phyloP scores from a whole-genome alignment of 1,140 invertebrate genomes.

The Bombus confusus region DNA sequence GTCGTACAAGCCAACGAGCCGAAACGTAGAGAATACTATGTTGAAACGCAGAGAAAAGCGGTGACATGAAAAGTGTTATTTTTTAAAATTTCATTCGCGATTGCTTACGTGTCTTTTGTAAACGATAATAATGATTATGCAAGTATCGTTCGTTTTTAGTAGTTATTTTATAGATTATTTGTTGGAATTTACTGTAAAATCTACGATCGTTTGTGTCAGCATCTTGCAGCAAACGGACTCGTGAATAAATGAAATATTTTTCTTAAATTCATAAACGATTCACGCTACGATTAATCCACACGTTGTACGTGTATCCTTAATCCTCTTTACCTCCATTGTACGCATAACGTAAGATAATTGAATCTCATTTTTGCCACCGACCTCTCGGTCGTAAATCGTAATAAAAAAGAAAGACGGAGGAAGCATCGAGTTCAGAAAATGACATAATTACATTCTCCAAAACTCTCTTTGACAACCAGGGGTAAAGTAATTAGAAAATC shows the following conservation, averaged over 20 bases:
- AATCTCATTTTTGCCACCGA: background rate
- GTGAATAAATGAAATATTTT: no score
- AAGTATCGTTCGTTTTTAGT: no score
- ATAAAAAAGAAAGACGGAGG: background rate
- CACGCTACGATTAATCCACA: no score
- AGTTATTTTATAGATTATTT: background rate
- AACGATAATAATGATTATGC: no score
- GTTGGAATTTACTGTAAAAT: background rate
- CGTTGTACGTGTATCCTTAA: background rate
- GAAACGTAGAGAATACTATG: no score
- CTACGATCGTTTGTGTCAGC: background rate
- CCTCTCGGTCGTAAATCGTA: background rate
- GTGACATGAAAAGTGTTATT: no score
- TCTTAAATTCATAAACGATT: no score
- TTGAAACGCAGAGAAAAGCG: no score
- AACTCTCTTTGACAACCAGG: background rate
- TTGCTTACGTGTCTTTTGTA: no score
- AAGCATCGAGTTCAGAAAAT: no score
- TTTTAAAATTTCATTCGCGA: no score
- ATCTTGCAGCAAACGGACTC: no score
- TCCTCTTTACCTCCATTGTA: background rate
- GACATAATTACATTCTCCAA: background rate
- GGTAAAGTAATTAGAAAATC: conserved; percentile 17
- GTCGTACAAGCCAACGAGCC: background rate
- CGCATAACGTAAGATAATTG: background rate